A percentile compares a stretch with the other conserved stretches of the same genome.
Evolutionary conservation across 2,113 vertebrate species (phyloP).

Genomic region (Fulica atra): DNA sequence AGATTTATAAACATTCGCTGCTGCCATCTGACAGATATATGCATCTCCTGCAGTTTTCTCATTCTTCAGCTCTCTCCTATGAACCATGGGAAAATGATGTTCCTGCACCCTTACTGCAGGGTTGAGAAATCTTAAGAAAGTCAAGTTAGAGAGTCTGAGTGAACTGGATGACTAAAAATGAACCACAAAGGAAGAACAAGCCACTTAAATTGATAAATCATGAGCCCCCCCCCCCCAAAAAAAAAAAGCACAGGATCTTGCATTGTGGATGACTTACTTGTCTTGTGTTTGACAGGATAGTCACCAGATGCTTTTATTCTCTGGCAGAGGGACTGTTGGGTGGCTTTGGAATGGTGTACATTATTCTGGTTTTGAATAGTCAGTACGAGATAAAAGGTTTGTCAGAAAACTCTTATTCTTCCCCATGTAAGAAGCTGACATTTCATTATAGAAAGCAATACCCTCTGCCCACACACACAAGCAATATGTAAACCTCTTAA

Average conservation of each 20-base stretch:
- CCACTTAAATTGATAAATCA: constrained; percentile 3
- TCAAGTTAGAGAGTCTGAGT: not conserved
- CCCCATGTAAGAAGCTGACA: not conserved
- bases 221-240: not conserved
- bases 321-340: not conserved
- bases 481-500: not conserved
- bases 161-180: constrained; percentile 13
- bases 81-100: constrained; percentile 30
- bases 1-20: constrained; percentile 50
- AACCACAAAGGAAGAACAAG: not conserved
- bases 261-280: not conserved
- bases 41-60: constrained; percentile 18
- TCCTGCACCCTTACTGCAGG: not conserved
- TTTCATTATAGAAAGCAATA: not conserved
- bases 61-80: not conserved
- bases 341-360: not conserved
- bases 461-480: not conserved
- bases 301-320: not conserved
- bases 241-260: not conserved
- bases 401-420: not conserved
- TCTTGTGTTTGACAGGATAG: not conserved
- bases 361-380: not conserved
- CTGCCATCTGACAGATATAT: constrained; percentile 39
- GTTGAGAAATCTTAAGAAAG: constrained; percentile 37
- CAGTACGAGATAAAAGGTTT: not conserved